A percentile compares a stretch with the other conserved stretches of the same genome.
phyloP scores from a whole-genome alignment of 1,140 invertebrate species.

The Mesaphorura yosii region DNA sequence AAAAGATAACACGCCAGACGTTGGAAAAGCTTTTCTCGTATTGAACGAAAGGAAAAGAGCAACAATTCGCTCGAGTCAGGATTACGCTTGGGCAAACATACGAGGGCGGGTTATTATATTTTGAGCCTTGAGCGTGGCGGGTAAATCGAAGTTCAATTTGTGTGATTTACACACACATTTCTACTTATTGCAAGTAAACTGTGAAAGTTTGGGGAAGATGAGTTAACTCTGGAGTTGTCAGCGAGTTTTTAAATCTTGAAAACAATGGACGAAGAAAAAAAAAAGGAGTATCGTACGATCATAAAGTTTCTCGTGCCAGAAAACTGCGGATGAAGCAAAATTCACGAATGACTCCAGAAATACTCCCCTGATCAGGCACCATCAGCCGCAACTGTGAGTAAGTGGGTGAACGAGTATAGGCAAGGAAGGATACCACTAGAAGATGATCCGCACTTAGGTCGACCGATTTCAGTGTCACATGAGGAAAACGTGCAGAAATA shows the following conservation, averaged over 20 bases:
- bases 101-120: not conserved
- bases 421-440: not conserved
- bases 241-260: no score
- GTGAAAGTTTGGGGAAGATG: no score
- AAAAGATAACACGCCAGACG: no score
- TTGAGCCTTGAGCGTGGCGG: not conserved
- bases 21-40: no score
- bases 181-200: no score
- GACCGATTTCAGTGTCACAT: not conserved
- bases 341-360: not conserved
- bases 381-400: not conserved
- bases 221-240: no score
- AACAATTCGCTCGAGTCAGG: no score
- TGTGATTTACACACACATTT: no score
- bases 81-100: no score
- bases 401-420: not conserved
- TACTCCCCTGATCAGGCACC: not conserved
- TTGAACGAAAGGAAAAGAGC: no score
- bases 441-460: not conserved
- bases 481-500: not conserved
- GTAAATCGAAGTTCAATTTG: no score
- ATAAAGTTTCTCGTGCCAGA: not conserved
- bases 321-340: not conserved
- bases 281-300: not conserved
- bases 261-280: no score